A percentile compares a stretch with the other conserved stretches of the same genome.
These are phyloP conservation scores for Psittacula cyanocephala DNA, from an alignment of 2,113 vertebrate species.

Conservation along the genomic window DNA sequence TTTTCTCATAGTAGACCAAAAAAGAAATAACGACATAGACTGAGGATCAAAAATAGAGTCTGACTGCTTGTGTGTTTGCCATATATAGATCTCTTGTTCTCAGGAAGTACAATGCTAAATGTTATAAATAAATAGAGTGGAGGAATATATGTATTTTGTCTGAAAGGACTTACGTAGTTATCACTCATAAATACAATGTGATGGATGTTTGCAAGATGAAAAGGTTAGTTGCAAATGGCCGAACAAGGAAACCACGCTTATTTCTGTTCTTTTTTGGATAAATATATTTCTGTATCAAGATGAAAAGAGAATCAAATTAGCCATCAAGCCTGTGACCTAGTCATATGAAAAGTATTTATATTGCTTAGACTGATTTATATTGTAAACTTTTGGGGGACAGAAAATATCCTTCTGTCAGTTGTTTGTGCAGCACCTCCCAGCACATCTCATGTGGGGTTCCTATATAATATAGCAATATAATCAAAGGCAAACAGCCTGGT, in stretches of 20 bases:
- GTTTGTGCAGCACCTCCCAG: neutral
- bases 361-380: neutral
- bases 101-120: neutral
- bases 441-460: neutral
- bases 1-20: neutral
- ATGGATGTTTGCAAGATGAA: neutral
- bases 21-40: neutral
- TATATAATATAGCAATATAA: neutral
- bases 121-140: neutral
- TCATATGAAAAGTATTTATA: neutral
- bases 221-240: neutral
- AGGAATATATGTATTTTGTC: neutral
- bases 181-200: neutral
- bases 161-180: neutral
- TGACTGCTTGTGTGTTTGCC: neutral
- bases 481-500: neutral
- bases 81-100: neutral
- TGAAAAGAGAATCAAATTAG: neutral
- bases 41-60: neutral
- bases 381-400: neutral
- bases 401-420: neutral
- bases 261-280: neutral
- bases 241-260: neutral
- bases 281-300: neutral
- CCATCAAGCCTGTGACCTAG: neutral